phyloP scores from a whole-genome alignment of 2,113 vertebrate genomes.

The Picathartes gymnocephalus region DNA sequence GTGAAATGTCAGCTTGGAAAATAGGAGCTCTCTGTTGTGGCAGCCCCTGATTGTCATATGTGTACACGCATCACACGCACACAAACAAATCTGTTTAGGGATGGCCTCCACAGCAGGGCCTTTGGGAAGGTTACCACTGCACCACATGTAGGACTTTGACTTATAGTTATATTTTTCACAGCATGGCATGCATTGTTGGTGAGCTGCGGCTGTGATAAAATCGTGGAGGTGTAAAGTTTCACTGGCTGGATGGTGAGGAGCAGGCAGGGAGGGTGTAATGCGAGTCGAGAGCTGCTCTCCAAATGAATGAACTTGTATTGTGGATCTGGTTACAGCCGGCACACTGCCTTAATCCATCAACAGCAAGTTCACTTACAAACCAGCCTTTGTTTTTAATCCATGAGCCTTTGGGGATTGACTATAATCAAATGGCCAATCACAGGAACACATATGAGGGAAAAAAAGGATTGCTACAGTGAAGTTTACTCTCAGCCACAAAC shows the following conservation, averaged over 20 bases:
- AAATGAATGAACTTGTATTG: conserved; percentile 69
- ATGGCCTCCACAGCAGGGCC: not conserved
- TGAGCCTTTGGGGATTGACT: conserved; percentile 74
- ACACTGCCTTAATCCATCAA: conserved; percentile 77
- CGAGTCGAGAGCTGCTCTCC: conserved; percentile 56
- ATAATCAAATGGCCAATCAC: conserved; percentile 58
- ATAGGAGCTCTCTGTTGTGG: not conserved
- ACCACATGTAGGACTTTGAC: conserved; percentile 54
- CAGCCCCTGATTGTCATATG: conserved; percentile 1
- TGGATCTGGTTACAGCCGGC: conserved; percentile 70
- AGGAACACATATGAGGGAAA: conserved; percentile 8
- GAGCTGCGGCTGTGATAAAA: conserved; percentile 64
- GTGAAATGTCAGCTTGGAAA: not conserved
- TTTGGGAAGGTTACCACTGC: not conserved
- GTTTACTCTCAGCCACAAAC: conserved; percentile 38
- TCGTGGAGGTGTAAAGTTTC: conserved; percentile 68
- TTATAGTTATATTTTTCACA: conserved; percentile 65
- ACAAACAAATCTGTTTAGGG: conserved; percentile 10
- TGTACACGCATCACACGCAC: not conserved
- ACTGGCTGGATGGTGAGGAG: conserved; percentile 57
- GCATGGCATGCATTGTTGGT: conserved; percentile 54
- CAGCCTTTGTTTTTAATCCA: conserved; percentile 80
- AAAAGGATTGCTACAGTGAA: conserved; percentile 24
- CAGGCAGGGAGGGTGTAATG: conserved; percentile 49
- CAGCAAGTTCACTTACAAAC: conserved; percentile 80